Base-by-base conservation (phyloP, 2,888 invertebrate genomes). In the Mythimna lalbum region DNA sequence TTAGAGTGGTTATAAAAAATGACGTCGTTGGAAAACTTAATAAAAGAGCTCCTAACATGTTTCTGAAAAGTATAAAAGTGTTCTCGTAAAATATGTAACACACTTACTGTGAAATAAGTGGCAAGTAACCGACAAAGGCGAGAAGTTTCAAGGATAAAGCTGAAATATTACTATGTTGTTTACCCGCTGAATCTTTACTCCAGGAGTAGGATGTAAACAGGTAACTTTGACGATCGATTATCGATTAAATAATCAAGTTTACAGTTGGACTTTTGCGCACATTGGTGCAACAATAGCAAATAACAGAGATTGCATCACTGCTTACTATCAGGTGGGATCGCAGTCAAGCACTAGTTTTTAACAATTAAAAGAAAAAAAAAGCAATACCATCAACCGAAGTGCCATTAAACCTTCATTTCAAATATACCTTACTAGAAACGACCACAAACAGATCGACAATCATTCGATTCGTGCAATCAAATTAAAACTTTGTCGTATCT, bases 151-250 rank as follows among this genome's bases (percentile, higher is more conserved):
- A 83, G 63, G 71, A 72, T 69, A 50, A 36, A 19, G 19, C 31
- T 65, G 50, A 80, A 65, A 60, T 74, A 72, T 71, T 43, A 23
- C 47, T 3, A n/a, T 64, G 68, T 82, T 71, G 50, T 83, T 83
- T 33, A 31, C 61, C n/a, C 17, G 23, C 33, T 23, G n/a, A 67
- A 67, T 60, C 33, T 47, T 39, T 21, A 55, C 9, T 61, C 21
- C 6, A 27, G 17, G 7, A 60, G 10, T 1, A 62, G 21, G 1
- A 19, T 2, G 60, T 33, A 63, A 63, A 67, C 53, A 57, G 49
- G n/a, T 60, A 60, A 39, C 36, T 43, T 36, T 55, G 21, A 0
- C 14, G n/a, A 1, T 43, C 1, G n/a, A 17, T 19, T 63, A 23
- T 31, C 9, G 21, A 12, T 2, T 7, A 49, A 43, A 27, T 39